Base-by-base conservation (phyloP, 2,888 invertebrate genomes). In the Tricholauxania praeusta region DNA sequence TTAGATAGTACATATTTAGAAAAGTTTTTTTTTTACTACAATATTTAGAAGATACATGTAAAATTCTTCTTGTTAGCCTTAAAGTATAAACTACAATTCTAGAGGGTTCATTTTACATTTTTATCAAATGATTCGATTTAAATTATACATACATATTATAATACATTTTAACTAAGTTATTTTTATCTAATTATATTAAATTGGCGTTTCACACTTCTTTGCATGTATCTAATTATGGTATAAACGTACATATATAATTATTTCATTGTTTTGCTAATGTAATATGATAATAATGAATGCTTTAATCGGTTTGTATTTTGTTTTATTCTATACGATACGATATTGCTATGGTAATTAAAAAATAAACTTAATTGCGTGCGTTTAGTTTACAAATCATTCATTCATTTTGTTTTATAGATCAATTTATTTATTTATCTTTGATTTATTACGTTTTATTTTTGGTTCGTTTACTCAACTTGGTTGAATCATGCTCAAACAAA, bases 401-500 rank as follows among this genome's bases (percentile, higher is more conserved):
- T 51, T 65, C 14, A n/a, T 65, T 52, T 22, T 14, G 14, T 28
- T 32, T 65, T 19, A 57, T 12, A 8, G 12, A 17, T 19, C 17
- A 12, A 12, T 57, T 14, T n/a, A 28, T 12, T 12, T 57, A 19
- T 15, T 28, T 32, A 39, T 39, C n/a, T 12, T 14, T 32, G 12
- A 12, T 32, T 60, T 12, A 15, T 14, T 32, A 32, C 14, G 17
- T 39, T 32, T 15, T 5, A 17, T 7, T 60, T 17, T 47, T 14
- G 57, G 47, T 48, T n/a, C 59, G 49, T 19, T 68, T 39, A 39
- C 39, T 68, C 68, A 68, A 49, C 68, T 68, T 73, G 81, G 76
- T 72, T 85, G 77, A 59, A 93, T 92, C 91, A 93, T 93, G 78
- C 93, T 92, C 55, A 92, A 88, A 88, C 97, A 97, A 22, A 97